Conservation (phyloP, 2,797 vertebrate species). For the Alcedo atthis region DNA sequence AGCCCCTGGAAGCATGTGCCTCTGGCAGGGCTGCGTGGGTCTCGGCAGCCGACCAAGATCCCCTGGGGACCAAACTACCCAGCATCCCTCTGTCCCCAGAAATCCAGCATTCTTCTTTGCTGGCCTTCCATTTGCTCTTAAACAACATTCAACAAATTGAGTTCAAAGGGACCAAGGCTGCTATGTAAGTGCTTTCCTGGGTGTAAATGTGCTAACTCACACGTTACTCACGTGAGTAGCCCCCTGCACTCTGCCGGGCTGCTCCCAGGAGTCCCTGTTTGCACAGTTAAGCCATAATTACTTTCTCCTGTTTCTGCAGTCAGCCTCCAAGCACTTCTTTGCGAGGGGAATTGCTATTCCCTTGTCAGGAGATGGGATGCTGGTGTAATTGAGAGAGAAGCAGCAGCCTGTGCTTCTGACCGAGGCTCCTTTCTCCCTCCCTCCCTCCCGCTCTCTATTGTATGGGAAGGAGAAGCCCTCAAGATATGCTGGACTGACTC, state of each 20-base stretch:
- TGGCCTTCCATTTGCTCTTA: background rate
- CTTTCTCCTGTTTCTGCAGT: conserved; percentile 27
- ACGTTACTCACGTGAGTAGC: background rate
- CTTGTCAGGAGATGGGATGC: conserved; percentile 29
- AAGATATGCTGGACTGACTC: conserved; percentile 47
- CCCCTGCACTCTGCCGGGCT: background rate
- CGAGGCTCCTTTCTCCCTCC: background rate
- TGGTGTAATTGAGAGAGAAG: conserved; percentile 26
- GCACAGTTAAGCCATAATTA: conserved; percentile 55
- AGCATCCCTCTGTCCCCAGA: background rate
- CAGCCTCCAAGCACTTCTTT: conserved; percentile 17
- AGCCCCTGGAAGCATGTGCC: accelerated
- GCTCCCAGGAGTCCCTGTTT: conserved; percentile 19
- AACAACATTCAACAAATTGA: background rate
- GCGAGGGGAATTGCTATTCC: conserved; percentile 24
- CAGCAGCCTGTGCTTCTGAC: background rate
- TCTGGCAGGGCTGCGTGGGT: background rate
- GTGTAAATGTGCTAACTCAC: background rate
- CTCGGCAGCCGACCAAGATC: background rate
- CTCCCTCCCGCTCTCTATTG: background rate
- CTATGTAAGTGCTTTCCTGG: background rate
- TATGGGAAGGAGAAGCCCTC: conserved; percentile 10
- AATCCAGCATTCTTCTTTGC: background rate
- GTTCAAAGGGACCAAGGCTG: background rate
- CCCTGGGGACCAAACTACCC: background rate